phyloP scores from a whole-genome alignment of 2,888 invertebrate genomes.

The Rotaria socialis region DNA sequence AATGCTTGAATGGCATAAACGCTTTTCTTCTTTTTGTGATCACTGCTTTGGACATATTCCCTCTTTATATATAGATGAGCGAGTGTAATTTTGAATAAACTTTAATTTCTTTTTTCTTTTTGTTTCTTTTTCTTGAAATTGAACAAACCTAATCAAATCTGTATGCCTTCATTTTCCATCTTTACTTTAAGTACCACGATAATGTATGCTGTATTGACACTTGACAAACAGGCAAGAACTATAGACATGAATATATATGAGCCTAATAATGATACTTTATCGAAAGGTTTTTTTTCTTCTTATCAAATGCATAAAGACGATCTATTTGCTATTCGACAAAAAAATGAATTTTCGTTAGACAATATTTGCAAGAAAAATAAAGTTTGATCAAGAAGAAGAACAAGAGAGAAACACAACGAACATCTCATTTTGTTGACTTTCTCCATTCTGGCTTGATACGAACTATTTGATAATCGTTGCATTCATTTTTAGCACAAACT shows the following conservation, averaged over 20 bases:
- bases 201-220: not conserved
- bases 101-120: not conserved
- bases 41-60: not conserved
- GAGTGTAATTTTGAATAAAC: not conserved
- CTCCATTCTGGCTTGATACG: not conserved
- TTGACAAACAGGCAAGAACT: not conserved
- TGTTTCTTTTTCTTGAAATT: not conserved
- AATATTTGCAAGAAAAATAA: not conserved
- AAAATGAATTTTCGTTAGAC: not conserved
- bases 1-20: not conserved
- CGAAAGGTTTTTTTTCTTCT: not conserved
- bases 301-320: not conserved
- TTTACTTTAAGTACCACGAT: not conserved
- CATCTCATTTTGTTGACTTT: not conserved
- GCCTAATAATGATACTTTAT: not conserved
- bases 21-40: not conserved
- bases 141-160: slow-evolving; percentile 8
- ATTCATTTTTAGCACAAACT: not conserved
- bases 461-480: not conserved
- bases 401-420: not conserved
- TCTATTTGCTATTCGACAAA: not conserved
- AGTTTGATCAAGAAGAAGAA: slow-evolving; percentile 7
- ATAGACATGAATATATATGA: not conserved
- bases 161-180: not conserved
- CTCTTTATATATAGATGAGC: slow-evolving; percentile 2